Evolutionary conservation across 2,113 vertebrate species (phyloP).

Genomic region (Tenrec ecaudatus): DNA sequence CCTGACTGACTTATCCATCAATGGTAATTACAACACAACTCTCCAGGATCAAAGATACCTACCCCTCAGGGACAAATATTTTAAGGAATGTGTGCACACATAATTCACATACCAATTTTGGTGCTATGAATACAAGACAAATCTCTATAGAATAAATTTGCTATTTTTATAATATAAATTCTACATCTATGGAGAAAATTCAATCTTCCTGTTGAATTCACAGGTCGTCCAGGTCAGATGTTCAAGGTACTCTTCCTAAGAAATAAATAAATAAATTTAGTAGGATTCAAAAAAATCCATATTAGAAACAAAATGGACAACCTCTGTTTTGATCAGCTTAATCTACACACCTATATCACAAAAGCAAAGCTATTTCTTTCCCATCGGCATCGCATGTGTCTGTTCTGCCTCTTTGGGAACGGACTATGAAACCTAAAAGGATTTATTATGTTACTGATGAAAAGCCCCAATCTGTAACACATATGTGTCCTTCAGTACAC

Average conservation of each 20-base stretch:
- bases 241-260: background rate
- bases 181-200: background rate
- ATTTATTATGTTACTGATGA: constrained; percentile 77
- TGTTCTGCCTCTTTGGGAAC: constrained; percentile 54
- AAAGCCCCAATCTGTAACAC: constrained; percentile 74
- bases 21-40: background rate
- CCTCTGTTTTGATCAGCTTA: constrained; percentile 70
- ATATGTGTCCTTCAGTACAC: constrained; percentile 59
- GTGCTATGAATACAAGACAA: background rate
- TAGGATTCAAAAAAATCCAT: constrained; percentile 11
- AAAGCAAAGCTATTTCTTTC: constrained; percentile 63
- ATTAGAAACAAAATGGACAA: constrained; percentile 54
- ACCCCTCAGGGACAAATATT: background rate
- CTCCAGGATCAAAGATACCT: background rate
- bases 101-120: background rate
- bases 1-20: constrained; percentile 7
- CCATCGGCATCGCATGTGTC: constrained; percentile 53
- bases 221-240: background rate
- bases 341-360: constrained; percentile 55
- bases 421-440: constrained; percentile 70
- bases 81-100: background rate
- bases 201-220: constrained; percentile 15
- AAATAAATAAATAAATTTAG: constrained; percentile 50
- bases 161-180: constrained; percentile 1
- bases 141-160: background rate